Evolutionary conservation across 2,888 invertebrate species (phyloP).

Genomic region (Piscicola geometra): DNA sequence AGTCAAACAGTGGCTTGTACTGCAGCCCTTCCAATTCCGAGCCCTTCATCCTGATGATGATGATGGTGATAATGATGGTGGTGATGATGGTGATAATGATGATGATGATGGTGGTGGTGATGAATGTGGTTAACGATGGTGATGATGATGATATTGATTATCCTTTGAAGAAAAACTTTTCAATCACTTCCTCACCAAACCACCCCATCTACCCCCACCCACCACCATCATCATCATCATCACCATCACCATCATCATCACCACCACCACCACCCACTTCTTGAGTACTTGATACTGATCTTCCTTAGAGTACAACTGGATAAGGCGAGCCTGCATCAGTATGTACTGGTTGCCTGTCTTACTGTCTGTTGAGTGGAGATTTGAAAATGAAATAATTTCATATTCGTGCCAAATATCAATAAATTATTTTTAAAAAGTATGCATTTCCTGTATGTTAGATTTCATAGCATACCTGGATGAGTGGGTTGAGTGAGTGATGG

Average conservation of each 20-base stretch:
- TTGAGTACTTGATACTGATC: conserved; percentile 74
- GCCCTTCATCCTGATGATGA: conserved; percentile 56
- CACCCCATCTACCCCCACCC: too few relatives aligned
- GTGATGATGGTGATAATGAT: not conserved
- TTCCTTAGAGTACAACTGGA: conserved; percentile 71
- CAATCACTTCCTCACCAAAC: too few relatives aligned
- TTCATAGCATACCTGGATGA: too few relatives aligned
- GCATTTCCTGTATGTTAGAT: too few relatives aligned
- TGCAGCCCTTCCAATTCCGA: conserved; percentile 69
- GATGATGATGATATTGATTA: not conserved
- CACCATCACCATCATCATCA: not conserved
- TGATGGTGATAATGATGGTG: too few relatives aligned
- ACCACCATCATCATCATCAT: too few relatives aligned
- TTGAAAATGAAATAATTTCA: too few relatives aligned
- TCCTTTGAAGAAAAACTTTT: too few relatives aligned
- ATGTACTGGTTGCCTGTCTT: conserved; percentile 70
- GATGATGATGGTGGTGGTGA: not conserved
- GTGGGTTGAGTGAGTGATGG: too few relatives aligned
- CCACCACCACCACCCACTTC: conserved; percentile 57
- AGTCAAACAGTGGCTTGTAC: conserved; percentile 84
- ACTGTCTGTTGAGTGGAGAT: conserved; percentile 57
- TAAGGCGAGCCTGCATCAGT: conserved; percentile 76
- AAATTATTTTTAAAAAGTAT: too few relatives aligned
- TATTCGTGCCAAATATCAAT: too few relatives aligned
- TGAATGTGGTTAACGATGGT: not conserved